These are phyloP conservation scores for Corythornis vintsioides DNA, from an alignment of 2,113 vertebrate species.

Conservation along the genomic window DNA sequence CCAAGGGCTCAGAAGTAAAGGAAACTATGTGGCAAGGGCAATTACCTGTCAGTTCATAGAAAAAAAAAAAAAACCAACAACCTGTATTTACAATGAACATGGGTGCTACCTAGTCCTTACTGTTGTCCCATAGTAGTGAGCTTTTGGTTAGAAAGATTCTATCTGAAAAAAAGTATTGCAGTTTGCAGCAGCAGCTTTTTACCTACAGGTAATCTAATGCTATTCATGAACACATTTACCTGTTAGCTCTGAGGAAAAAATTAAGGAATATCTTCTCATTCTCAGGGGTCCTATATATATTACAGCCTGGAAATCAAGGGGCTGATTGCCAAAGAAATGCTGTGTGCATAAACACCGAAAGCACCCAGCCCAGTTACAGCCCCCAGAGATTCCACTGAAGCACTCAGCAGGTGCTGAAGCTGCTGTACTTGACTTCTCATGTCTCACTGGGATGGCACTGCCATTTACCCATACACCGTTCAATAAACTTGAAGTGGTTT, in stretches of 20 bases:
- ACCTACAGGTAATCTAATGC: background rate
- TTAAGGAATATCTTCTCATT: background rate
- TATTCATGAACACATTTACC: background rate
- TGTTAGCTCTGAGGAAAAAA: background rate
- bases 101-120: background rate
- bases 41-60: background rate
- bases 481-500: background rate
- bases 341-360: background rate
- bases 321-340: background rate
- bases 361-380: background rate
- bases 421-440: background rate
- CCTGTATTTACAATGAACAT: background rate
- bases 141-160: background rate
- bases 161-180: background rate
- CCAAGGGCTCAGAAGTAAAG: conserved; percentile 16
- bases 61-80: background rate
- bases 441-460: background rate
- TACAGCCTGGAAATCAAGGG: background rate
- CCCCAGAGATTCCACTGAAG: background rate
- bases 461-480: accelerated
- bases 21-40: conserved; percentile 29
- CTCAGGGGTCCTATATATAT: background rate
- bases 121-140: background rate
- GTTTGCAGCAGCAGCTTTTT: background rate
- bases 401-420: background rate